Base-by-base conservation (phyloP, 2,797 vertebrate species). In the Enteromius mattozi region DNA sequence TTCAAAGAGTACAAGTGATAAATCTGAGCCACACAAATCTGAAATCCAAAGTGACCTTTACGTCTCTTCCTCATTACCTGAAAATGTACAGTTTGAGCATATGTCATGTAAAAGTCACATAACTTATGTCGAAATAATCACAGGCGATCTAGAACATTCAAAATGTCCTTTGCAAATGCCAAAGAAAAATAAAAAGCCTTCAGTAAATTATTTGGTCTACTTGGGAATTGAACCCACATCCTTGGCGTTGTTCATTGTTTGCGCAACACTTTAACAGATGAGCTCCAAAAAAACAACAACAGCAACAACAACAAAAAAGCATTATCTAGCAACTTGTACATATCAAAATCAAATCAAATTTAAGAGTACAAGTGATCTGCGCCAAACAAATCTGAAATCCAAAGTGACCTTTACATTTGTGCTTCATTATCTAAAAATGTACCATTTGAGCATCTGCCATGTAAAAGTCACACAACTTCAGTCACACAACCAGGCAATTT, bases 21-120 rank as follows among this genome's bases (percentile, higher is more conserved):
- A 71, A 82, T 72, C 42, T 51, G 56, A 3, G 0, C 30, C 37
- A 12, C 65, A 47, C 71, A 33, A 66, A 70, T 42, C 45, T 71
- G 49, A 56, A 79, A 82, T 78, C 49, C 56, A 66, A 63, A 79
- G 24, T 42, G 81, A 83, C 75, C 85, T 86, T 86, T 86, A 30
- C 47, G 24, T 68, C 45, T 54, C 35, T 56, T 35, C 33, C 83
- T 78, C 65, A 78, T 84, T 84, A 78, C 27, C 82, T 84, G 65
- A 78, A 78, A 59, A 78, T 70, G 37, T 70, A 42, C 17, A 37
- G 51, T 78, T 84, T 69, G 63, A 77, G 74, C 47, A 56, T 69
- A 37, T 78, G 63, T 70, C 65, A 30, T 70, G 82, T 70, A 78
- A 83, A 83, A 70, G 49, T 70, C 82, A 78, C 49, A 33, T 2